phyloP scores from a whole-genome alignment of 2,113 vertebrate species.

The Ptilonorhynchus violaceus region DNA sequence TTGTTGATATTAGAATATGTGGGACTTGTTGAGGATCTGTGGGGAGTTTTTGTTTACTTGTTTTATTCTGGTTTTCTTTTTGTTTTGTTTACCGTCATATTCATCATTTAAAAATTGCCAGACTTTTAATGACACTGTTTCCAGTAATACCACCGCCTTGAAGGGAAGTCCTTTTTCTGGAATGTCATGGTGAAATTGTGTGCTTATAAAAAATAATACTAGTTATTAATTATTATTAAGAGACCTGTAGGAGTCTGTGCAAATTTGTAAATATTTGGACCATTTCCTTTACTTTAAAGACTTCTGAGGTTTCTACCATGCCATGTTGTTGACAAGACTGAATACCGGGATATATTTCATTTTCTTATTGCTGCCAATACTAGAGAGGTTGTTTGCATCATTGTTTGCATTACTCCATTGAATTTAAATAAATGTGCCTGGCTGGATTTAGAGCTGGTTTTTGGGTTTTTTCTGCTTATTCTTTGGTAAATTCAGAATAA shows the following conservation, averaged over 20 bases:
- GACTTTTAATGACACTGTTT: neutral
- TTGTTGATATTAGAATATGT: neutral
- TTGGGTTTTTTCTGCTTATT: neutral
- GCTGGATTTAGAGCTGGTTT: neutral
- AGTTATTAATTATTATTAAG: neutral
- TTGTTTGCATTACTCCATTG: neutral
- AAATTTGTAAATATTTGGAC: neutral
- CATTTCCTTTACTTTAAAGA: neutral
- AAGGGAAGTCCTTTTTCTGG: neutral
- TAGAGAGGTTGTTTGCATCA: neutral
- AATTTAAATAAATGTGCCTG: neutral
- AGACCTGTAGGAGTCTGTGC: neutral
- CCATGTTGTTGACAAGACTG: neutral
- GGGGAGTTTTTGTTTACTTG: neutral
- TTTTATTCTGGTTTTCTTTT: neutral
- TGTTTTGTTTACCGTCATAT: neutral
- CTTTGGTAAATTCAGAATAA: neutral
- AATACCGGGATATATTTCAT: neutral
- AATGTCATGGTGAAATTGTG: neutral
- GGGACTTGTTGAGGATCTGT: neutral
- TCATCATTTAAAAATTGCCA: neutral
- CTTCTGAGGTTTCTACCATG: neutral
- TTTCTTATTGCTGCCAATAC: neutral
- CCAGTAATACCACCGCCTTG: neutral
- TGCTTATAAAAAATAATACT: neutral